A percentile compares a stretch with the other conserved stretches of the same genome.
These are phyloP conservation scores for Halesus radiatus DNA, from an alignment of 1,140 invertebrate genomes.

Conservation along the genomic window DNA sequence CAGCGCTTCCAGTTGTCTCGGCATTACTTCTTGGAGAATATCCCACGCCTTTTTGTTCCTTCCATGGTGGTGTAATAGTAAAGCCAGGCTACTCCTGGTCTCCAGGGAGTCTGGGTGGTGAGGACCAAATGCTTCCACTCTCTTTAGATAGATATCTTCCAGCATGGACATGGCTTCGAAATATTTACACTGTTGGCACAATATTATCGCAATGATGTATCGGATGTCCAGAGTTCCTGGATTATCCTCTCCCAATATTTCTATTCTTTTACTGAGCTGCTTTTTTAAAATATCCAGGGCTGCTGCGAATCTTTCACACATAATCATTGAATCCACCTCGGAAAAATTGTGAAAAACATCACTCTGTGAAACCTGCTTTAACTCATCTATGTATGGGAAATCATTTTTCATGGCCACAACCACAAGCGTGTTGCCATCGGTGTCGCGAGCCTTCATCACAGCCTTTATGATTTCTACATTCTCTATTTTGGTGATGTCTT, in stretches of 20 bases:
- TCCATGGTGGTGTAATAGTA: neutral
- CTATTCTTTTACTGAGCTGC: neutral
- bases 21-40: neutral
- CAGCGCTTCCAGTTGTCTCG: neutral
- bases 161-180: neutral
- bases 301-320: neutral
- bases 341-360: neutral
- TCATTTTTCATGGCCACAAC: neutral
- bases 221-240: neutral
- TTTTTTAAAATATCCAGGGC: neutral
- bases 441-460: no score
- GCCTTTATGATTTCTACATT: no score
- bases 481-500: no score
- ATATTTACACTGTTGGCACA: conserved; percentile 17
- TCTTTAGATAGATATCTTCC: neutral
- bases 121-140: neutral
- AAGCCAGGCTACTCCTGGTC: neutral
- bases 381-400: neutral
- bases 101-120: neutral
- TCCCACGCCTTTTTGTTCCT: neutral
- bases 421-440: no score
- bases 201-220: neutral
- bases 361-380: neutral
- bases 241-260: conserved; percentile 20
- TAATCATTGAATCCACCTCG: neutral